Evolutionary conservation across 2,113 vertebrate genomes (phyloP).

Genomic region (Bagarius yarrelli): DNA sequence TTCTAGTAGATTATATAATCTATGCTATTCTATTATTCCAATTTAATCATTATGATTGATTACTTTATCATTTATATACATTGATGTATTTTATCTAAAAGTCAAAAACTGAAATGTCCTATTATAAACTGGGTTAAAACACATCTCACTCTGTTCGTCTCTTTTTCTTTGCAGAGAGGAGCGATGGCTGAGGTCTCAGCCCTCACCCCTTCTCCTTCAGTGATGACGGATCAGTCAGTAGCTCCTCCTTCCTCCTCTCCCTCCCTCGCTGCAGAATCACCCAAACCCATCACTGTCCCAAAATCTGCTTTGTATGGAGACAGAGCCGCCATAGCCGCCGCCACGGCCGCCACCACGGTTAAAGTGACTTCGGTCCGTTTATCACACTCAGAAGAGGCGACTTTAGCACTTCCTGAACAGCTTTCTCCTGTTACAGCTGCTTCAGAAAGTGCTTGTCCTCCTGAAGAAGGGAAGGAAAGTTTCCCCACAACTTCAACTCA

Average conservation of each 20-base stretch:
- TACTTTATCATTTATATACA: too few relatives aligned
- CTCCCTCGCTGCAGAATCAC: conserved; percentile 47
- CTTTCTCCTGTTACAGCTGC: conserved; percentile 1
- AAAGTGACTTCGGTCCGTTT: not conserved
- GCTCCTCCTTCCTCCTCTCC: conserved; percentile 52
- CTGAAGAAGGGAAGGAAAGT: not conserved
- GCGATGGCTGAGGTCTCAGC: conserved; percentile 74
- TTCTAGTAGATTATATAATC: too few relatives aligned
- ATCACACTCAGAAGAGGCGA: not conserved
- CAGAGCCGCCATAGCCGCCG: conserved; percentile 53
- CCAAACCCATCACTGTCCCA: conserved; percentile 47
- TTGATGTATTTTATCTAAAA: too few relatives aligned
- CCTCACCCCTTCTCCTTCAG: conserved; percentile 65
- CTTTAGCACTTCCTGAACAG: not conserved
- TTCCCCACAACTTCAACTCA: not conserved
- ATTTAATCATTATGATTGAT: too few relatives aligned
- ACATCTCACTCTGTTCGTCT: not conserved
- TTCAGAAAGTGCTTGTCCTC: not conserved
- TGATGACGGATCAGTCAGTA: conserved; percentile 59
- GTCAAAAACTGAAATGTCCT: not conserved
- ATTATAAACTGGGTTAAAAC: not conserved
- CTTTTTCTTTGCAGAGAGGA: conserved; percentile 46
- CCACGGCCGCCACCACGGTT: not conserved
- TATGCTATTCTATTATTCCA: too few relatives aligned
- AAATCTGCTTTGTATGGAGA: conserved; percentile 68